Evolutionary conservation across 2,888 invertebrate species (phyloP).

Genomic region (Drosophila eohydei): DNA sequence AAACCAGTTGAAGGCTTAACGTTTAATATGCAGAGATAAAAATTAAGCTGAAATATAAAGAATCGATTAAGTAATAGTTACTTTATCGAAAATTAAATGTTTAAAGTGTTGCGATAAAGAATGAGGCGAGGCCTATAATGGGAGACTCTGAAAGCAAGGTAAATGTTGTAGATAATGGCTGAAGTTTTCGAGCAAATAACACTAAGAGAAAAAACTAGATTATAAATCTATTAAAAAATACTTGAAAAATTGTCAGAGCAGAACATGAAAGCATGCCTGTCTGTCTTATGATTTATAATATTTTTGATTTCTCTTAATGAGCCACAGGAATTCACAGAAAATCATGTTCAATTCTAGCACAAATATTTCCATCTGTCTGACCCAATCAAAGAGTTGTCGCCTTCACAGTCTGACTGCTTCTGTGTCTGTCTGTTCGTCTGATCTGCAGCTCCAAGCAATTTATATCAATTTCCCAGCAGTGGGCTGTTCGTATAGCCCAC

Average conservation of each 20-base stretch:
- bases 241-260: background rate
- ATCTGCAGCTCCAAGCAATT: conserved; percentile 65
- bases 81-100: background rate
- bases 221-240: background rate
- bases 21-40: background rate
- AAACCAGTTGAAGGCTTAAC: conserved; percentile 1
- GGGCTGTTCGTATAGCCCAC: background rate
- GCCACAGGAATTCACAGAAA: conserved; percentile 29
- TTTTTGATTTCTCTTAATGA: conserved; percentile 18
- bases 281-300: conserved; percentile 7
- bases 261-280: background rate
- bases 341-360: conserved; percentile 19
- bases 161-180: too few species aligned
- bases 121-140: background rate
- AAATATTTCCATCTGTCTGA: conserved; percentile 43
- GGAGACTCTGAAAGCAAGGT: too few species aligned
- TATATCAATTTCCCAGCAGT: conserved; percentile 73
- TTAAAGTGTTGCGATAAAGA: background rate
- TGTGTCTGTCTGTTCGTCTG: conserved; percentile 40
- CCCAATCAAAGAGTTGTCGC: conserved; percentile 66
- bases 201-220: too few species aligned
- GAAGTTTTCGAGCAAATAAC: too few species aligned
- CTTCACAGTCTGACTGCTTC: conserved; percentile 20
- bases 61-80: conserved; percentile 10
- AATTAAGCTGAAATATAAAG: background rate